Evolutionary conservation across 2,113 vertebrate species (phyloP).

Genomic region (Scomber scombrus): DNA sequence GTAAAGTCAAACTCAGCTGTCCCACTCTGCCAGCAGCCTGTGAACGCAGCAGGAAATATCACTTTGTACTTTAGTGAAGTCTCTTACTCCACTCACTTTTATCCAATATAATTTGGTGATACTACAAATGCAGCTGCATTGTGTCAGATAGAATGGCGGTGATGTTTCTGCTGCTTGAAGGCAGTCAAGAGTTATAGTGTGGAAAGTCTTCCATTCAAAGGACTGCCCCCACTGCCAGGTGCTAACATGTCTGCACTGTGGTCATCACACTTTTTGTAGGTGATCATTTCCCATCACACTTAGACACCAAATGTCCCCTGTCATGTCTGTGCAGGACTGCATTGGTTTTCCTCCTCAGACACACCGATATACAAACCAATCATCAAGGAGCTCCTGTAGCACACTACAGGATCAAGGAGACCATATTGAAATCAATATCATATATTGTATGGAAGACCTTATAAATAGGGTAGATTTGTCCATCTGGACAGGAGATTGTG

Average conservation of each 20-base stretch:
- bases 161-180: neutral
- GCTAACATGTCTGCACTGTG: neutral
- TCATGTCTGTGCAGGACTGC: neutral
- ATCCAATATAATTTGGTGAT: neutral
- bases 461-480: slow-evolving; percentile 3
- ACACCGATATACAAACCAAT: neutral
- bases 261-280: neutral
- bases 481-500: neutral
- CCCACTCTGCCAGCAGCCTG: neutral
- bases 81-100: neutral
- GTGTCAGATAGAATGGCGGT: neutral
- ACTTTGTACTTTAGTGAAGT: neutral
- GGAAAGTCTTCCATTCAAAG: neutral
- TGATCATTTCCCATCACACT: neutral
- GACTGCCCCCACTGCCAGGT: neutral
- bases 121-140: neutral
- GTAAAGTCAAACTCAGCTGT: neutral
- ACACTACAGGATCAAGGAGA: neutral
- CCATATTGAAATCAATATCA: slow-evolving; percentile 37
- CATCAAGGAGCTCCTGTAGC: neutral
- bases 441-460: slow-evolving; percentile 8
- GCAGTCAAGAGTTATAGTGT: neutral
- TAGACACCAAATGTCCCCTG: neutral
- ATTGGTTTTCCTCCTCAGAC: neutral
- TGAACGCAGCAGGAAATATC: neutral